Base-by-base conservation (phyloP, 2,113 vertebrate genomes). In the Cynocephalus volans region DNA sequence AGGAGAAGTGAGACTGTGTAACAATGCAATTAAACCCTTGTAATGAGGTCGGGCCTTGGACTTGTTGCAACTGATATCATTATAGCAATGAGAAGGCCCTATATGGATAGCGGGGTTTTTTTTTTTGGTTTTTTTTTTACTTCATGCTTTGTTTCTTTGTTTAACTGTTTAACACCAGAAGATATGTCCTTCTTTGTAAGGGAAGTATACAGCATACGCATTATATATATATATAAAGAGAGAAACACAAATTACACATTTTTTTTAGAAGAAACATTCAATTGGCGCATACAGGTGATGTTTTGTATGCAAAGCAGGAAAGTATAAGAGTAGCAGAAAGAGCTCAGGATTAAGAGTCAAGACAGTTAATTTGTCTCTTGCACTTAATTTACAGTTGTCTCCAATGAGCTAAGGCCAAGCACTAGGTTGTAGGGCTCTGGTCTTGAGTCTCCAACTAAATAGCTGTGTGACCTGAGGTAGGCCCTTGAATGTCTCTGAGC, bases 11-110 rank as follows among this genome's bases (percentile, higher is more conserved):
- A 99, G 99, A 99, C 99, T 99, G 99, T 99, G 99, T 99, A 99
- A 99, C 99, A 99, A 99, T 99, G 99, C 99, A 99, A 99, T 99
- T 99, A 99, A 99, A 99, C 99, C 99, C 99, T 99, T 99, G 99
- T 99, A 99, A 99, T 99, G 99, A 99, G 99, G 99, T 99, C 99
- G 99, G 99, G 99, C 99, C 99, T 99, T 99, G 99, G 99, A 99
- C 99, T 99, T 99, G 99, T 99, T 99, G 99, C 99, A 99, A 99
- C 99, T 99, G 99, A 99, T 99, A 99, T 99, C 99, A 99, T 99
- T 99, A 99, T 99, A 99, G 99, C 98, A 98, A 98, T 99, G 98
- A 99, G 99, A 98, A 99, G 98, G 98, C 99, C 98, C 98, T 99
- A 98, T 99, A 99, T 98, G 98, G 98, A 99, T 99, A 99, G 99